phyloP scores from a whole-genome alignment of 2,797 vertebrate species.

The Geotrypetes seraphini region DNA sequence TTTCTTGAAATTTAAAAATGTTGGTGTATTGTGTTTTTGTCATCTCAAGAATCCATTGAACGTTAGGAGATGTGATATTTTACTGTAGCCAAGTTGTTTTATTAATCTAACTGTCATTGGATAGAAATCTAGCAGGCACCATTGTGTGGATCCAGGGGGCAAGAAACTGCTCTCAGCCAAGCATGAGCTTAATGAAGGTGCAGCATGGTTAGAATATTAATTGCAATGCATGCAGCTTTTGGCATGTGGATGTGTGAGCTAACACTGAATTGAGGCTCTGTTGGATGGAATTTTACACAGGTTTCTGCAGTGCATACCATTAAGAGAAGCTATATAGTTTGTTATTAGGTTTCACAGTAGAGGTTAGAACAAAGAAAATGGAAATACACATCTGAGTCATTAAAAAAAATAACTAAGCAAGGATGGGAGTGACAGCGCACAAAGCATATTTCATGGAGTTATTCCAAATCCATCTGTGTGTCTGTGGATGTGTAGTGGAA shows the following conservation, averaged over 20 bases:
- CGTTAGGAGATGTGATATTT: rapidly evolving
- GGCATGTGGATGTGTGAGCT: neutral
- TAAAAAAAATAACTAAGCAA: too few species aligned
- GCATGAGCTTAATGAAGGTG: neutral
- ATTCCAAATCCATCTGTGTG: too few species aligned
- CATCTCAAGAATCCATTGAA: neutral
- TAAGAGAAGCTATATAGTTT: too few species aligned
- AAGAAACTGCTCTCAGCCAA: neutral
- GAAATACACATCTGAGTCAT: too few species aligned
- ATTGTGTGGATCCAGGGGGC: neutral
- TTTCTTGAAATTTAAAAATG: neutral
- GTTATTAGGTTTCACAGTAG: too few species aligned
- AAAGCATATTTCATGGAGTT: too few species aligned
- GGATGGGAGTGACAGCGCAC: too few species aligned
- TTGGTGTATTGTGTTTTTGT: neutral
- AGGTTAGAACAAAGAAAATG: too few species aligned
- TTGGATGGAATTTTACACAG: constrained; percentile 11
- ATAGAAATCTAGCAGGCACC: rapidly evolving
- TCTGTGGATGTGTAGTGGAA: too few species aligned
- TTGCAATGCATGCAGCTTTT: neutral
- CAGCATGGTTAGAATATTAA: neutral
- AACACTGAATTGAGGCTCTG: constrained; percentile 6
- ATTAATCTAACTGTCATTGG: neutral
- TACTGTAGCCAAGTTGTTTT: neutral
- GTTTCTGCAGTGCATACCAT: neutral